These are phyloP conservation scores for Pseudorhombus dupliciocellatus DNA, from an alignment of 2,113 vertebrate species.

Conservation along the genomic window DNA sequence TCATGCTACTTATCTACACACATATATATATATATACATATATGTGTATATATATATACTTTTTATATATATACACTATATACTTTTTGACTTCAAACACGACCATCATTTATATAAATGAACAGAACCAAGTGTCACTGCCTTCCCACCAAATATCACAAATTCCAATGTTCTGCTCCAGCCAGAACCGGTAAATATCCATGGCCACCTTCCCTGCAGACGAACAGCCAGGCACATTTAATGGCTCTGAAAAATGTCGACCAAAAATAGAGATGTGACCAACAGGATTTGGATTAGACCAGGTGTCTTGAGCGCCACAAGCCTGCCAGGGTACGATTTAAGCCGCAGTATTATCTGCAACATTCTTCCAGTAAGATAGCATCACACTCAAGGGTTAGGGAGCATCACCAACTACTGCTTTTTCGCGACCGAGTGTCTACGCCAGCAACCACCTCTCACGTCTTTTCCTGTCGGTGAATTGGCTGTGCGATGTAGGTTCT, in stretches of 20 bases:
- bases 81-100: not conserved
- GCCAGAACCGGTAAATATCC: conserved; percentile 24
- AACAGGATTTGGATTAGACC: conserved; percentile 44
- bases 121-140: not conserved
- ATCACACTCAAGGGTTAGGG: conserved; percentile 31
- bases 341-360: conserved; percentile 49
- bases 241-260: conserved; percentile 47
- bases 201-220: not conserved
- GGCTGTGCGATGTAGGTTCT: conserved; percentile 4
- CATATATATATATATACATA: no score
- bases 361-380: conserved; percentile 60
- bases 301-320: conserved; percentile 53
- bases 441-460: conserved; percentile 24
- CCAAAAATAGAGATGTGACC: conserved; percentile 58
- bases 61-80: no score
- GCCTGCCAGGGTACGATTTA: conserved; percentile 49
- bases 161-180: conserved; percentile 12
- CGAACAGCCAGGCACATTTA: conserved; percentile 6
- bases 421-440: conserved; percentile 21
- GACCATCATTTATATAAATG: not conserved
- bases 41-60: no score
- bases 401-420: conserved; percentile 29
- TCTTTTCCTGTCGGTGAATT: conserved; percentile 23
- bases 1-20: no score
- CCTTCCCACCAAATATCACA: not conserved